phyloP scores from a whole-genome alignment of 2,888 invertebrate genomes.

The Byasa hedistus region DNA sequence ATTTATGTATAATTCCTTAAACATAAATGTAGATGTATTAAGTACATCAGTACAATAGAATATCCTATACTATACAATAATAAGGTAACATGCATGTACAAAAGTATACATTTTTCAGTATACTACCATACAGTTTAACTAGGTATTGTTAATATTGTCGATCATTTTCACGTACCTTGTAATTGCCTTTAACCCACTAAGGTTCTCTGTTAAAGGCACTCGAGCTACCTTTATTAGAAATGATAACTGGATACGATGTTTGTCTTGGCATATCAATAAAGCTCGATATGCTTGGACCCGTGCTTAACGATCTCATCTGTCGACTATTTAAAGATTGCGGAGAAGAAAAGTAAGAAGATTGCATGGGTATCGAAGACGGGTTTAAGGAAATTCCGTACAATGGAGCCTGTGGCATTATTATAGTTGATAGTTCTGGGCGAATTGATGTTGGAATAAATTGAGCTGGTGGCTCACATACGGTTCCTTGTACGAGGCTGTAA shows the following conservation, averaged over 20 bases:
- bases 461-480: constrained; percentile 81
- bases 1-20: no score
- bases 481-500: constrained; percentile 83
- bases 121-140: constrained; percentile 33
- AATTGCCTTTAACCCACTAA: constrained; percentile 52
- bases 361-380: neutral
- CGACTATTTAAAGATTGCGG: neutral
- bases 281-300: constrained; percentile 41
- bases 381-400: constrained; percentile 22
- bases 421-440: neutral
- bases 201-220: constrained; percentile 34
- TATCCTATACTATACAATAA: constrained; percentile 2
- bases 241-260: constrained; percentile 34
- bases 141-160: constrained; percentile 16
- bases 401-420: constrained; percentile 29
- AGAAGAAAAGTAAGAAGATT: constrained; percentile 6
- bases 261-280: constrained; percentile 46
- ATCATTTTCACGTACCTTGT: constrained; percentile 43
- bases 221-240: constrained; percentile 18
- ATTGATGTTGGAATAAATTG: constrained; percentile 29
- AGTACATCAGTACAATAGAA: no score
- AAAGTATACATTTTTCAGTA: constrained; percentile 35
- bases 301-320: constrained; percentile 19
- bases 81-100: constrained; percentile 20
- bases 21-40: no score